Percentiles rank a stretch among this genome's conserved stretches.
These are phyloP conservation scores for Tenrec ecaudatus DNA, from an alignment of 2,113 vertebrate species.

Conservation along the genomic window DNA sequence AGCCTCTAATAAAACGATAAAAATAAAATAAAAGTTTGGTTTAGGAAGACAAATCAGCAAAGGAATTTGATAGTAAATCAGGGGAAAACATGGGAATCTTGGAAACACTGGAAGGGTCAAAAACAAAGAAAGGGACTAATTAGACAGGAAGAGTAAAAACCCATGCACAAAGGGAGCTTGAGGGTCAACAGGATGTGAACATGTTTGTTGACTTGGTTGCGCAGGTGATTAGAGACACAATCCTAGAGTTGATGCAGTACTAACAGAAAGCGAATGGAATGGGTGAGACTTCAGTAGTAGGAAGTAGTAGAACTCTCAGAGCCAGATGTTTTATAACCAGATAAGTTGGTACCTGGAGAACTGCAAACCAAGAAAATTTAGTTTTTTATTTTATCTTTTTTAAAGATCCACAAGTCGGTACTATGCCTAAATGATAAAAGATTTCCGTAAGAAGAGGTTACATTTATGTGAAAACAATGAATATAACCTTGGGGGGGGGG, in stretches of 20 bases:
- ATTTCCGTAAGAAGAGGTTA: not conserved
- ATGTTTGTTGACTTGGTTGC: conserved; percentile 15
- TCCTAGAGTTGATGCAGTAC: not conserved
- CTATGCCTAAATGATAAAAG: conserved; percentile 1
- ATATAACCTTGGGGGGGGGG: not conserved
- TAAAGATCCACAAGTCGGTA: not conserved
- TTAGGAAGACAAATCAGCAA: not conserved
- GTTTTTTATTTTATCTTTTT: not conserved
- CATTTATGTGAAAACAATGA: not conserved
- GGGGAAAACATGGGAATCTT: not conserved
- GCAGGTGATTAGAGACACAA: not conserved
- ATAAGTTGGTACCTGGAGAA: not conserved
- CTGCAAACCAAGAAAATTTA: conserved; percentile 35
- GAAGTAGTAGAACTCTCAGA: not conserved
- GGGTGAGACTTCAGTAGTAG: not conserved
- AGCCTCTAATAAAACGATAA: not conserved
- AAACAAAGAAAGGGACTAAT: not conserved
- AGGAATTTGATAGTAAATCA: not conserved
- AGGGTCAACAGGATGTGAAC: not conserved
- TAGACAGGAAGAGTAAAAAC: not conserved
- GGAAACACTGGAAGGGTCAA: not conserved
- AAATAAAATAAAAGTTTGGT: not conserved
- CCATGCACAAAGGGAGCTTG: not conserved
- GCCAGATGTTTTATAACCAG: conserved; percentile 26
- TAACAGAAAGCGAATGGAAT: not conserved